These are phyloP conservation scores for Tenthredo livida DNA, from an alignment of 2,888 invertebrate species.

Conservation along the genomic window DNA sequence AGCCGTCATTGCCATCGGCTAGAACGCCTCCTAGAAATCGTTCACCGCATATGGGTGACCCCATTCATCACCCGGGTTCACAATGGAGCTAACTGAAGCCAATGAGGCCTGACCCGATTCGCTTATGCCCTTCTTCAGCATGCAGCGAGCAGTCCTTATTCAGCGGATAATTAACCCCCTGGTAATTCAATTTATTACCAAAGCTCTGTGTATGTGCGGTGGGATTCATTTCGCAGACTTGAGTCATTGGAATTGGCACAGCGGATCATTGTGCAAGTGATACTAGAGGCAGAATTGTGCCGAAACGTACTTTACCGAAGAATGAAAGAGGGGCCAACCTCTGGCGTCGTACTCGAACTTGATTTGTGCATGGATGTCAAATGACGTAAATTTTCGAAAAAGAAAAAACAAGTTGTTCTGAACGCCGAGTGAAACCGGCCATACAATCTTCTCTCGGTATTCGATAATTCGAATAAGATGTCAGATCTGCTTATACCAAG, in stretches of 20 bases:
- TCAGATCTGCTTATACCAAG: slow-evolving; percentile 1
- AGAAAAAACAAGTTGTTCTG: too few relatives aligned
- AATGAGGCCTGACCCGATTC: slow-evolving; percentile 52
- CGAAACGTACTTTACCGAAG: not conserved
- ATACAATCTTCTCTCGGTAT: not conserved
- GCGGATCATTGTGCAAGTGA: not conserved
- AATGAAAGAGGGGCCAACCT: not conserved
- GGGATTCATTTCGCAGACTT: not conserved
- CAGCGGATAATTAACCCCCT: slow-evolving; percentile 29
- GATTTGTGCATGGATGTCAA: not conserved
- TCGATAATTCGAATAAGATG: slow-evolving; percentile 11
- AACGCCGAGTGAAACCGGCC: not conserved
- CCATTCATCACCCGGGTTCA: slow-evolving; percentile 47
- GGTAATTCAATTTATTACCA: slow-evolving; percentile 35
- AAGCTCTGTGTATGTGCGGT: not conserved
- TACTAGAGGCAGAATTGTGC: not conserved
- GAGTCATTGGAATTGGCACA: not conserved
- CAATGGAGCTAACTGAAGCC: slow-evolving; percentile 53
- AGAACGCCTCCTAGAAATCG: slow-evolving; percentile 11
- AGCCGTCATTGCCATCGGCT: not conserved
- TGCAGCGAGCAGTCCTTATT: slow-evolving; percentile 3
- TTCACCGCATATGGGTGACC: slow-evolving; percentile 47
- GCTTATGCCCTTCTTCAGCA: not conserved
- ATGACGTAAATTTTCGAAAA: not conserved
- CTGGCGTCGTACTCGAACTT: not conserved